A percentile compares a stretch with the other conserved stretches of the same genome.
These are phyloP conservation scores for Neodiprion virginianus DNA, from an alignment of 1,140 invertebrate species.

Conservation along the genomic window DNA sequence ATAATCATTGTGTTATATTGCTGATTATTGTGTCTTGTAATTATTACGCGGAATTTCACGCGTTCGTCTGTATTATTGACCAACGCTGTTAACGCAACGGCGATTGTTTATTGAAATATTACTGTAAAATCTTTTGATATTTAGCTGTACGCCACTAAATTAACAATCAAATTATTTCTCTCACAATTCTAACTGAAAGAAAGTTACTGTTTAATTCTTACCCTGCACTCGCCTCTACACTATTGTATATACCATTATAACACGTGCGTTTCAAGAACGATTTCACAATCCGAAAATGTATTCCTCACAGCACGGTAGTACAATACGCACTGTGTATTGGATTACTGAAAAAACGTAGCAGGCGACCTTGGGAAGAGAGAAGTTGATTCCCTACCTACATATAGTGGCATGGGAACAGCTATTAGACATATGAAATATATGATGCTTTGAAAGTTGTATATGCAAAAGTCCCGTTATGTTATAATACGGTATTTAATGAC, in stretches of 20 bases:
- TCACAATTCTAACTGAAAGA: too few species aligned
- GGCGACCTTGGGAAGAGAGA: constrained; percentile 6
- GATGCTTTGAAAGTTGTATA: not conserved
- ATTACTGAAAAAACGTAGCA: not conserved
- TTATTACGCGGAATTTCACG: too few species aligned
- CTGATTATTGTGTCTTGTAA: too few species aligned
- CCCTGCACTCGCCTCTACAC: not conserved
- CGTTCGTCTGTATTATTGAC: too few species aligned
- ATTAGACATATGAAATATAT: not conserved
- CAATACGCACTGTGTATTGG: not conserved
- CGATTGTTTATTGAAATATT: not conserved
- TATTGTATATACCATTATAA: not conserved
- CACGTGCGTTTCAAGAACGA: not conserved
- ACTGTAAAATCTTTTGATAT: not conserved
- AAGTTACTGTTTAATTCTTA: too few species aligned
- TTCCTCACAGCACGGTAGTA: not conserved
- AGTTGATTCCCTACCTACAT: not conserved
- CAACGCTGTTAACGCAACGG: not conserved
- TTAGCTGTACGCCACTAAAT: not conserved
- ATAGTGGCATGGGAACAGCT: not conserved
- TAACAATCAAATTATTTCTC: not conserved
- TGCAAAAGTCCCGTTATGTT: too few species aligned
- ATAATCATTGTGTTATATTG: too few species aligned
- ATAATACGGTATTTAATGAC: too few species aligned
- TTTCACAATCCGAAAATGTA: not conserved